phyloP scores from a whole-genome alignment of 1,140 invertebrate species.

The Philopotamus ludificatus region DNA sequence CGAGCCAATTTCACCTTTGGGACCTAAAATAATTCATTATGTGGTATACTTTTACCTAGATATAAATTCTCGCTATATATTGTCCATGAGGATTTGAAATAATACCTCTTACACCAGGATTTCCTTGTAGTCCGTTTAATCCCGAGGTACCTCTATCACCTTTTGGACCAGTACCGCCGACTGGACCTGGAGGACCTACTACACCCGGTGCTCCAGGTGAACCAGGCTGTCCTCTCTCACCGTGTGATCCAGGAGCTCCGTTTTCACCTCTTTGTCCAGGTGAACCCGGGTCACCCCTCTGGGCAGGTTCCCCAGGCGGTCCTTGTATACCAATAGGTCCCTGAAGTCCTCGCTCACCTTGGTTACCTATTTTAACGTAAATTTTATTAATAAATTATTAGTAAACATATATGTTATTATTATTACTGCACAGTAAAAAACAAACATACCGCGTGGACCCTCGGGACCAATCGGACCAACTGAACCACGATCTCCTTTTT shows the following conservation, averaged over 20 bases:
- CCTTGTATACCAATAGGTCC: constrained; percentile 68
- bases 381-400: background rate
- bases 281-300: constrained; percentile 71
- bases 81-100: background rate
- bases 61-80: background rate
- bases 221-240: constrained; percentile 64
- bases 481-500: constrained; percentile 72
- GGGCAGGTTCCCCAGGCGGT: constrained; percentile 72
- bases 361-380: constrained; percentile 51
- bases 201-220: constrained; percentile 63
- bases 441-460: constrained; percentile 60
- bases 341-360: constrained; percentile 68
- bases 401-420: background rate
- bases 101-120: constrained; percentile 53
- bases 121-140: constrained; percentile 76
- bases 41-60: background rate
- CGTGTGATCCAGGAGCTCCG: constrained; percentile 68
- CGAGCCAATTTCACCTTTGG: constrained; percentile 59
- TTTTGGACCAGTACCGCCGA: constrained; percentile 63
- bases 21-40: constrained; percentile 47
- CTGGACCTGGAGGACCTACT: constrained; percentile 61
- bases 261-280: constrained; percentile 71
- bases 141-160: constrained; percentile 69
- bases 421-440: background rate
- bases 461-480: constrained; percentile 62